Evolutionary conservation across 2,888 invertebrate species (phyloP).

Genomic region (Oligia strigilis): DNA sequence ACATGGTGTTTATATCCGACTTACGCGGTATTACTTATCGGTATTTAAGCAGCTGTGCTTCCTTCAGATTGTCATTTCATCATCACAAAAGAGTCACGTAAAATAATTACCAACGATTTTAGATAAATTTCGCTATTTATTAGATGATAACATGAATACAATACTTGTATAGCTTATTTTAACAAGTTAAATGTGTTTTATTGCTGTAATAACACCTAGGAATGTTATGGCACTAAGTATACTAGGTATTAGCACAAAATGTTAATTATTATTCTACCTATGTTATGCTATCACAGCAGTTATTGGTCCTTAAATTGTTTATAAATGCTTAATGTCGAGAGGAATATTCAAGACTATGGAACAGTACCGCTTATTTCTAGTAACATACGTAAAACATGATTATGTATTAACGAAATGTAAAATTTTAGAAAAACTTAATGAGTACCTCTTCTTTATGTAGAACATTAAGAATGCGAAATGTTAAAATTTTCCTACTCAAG

Average conservation of each 20-base stretch:
- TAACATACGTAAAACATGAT: slow-evolving; percentile 28
- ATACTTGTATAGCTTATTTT: slow-evolving; percentile 11
- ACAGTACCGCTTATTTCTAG: slow-evolving; percentile 35
- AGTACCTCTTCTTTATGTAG: neutral
- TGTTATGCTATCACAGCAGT: slow-evolving; percentile 62
- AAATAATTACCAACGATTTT: slow-evolving; percentile 7
- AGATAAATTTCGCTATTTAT: slow-evolving; percentile 18
- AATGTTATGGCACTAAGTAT: slow-evolving; percentile 52
- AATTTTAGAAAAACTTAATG: slow-evolving; percentile 33
- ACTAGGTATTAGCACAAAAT: slow-evolving; percentile 54
- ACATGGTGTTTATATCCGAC: too few species aligned
- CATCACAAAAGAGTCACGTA: neutral
- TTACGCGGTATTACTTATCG: too few species aligned
- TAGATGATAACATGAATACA: slow-evolving; percentile 18
- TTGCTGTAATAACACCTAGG: slow-evolving; percentile 45
- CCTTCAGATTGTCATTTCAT: neutral
- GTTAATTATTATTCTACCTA: slow-evolving; percentile 30
- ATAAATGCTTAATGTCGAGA: slow-evolving; percentile 11
- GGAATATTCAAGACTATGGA: slow-evolving; percentile 17
- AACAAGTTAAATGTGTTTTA: slow-evolving; percentile 3
- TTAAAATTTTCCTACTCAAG: slow-evolving; percentile 68
- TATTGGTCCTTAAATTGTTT: slow-evolving; percentile 47
- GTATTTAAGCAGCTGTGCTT: neutral
- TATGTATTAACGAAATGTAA: slow-evolving; percentile 38
- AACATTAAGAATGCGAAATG: neutral